Conservation (phyloP, 2,113 vertebrate genomes). For the Lynx canadensis region DNA sequence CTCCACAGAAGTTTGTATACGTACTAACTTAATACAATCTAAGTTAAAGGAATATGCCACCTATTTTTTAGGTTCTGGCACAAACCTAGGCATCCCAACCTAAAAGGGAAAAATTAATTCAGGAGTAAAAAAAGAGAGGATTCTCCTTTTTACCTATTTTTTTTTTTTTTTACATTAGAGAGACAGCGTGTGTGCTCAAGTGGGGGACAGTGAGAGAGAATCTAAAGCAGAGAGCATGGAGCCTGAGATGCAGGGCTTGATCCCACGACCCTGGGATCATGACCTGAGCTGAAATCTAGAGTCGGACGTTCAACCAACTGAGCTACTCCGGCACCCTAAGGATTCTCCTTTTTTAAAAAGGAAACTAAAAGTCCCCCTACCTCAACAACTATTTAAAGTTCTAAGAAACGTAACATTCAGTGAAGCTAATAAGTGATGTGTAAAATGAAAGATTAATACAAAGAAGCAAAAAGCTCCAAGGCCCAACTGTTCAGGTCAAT, state of each 20-base stretch:
- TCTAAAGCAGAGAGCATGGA: too few relatives aligned
- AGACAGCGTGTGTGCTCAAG: too few relatives aligned
- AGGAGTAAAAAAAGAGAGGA: not conserved
- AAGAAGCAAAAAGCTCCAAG: not conserved
- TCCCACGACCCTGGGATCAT: too few relatives aligned
- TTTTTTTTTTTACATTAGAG: too few relatives aligned
- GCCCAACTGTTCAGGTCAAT: not conserved
- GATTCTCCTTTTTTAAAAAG: not conserved
- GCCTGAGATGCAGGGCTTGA: too few relatives aligned
- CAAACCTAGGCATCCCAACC: not conserved
- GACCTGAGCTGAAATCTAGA: too few relatives aligned
- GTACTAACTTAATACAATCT: not conserved
- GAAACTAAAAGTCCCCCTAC: not conserved
- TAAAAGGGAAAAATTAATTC: not conserved
- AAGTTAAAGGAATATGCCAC: not conserved
- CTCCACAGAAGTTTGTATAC: not conserved
- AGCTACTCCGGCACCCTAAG: too few relatives aligned
- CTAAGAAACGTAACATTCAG: not conserved
- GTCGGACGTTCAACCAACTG: too few relatives aligned
- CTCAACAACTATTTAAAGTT: slow-evolving; percentile 1
- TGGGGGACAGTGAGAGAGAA: too few relatives aligned
- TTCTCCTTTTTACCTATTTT: not conserved
- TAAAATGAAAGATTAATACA: not conserved
- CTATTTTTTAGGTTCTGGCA: slow-evolving; percentile 1
- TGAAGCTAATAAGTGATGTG: not conserved